Percentiles rank a stretch among this genome's conserved stretches.
Evolutionary conservation across 2,888 invertebrate genomes (phyloP).

Genomic region (Cecidostiba fungosa): DNA sequence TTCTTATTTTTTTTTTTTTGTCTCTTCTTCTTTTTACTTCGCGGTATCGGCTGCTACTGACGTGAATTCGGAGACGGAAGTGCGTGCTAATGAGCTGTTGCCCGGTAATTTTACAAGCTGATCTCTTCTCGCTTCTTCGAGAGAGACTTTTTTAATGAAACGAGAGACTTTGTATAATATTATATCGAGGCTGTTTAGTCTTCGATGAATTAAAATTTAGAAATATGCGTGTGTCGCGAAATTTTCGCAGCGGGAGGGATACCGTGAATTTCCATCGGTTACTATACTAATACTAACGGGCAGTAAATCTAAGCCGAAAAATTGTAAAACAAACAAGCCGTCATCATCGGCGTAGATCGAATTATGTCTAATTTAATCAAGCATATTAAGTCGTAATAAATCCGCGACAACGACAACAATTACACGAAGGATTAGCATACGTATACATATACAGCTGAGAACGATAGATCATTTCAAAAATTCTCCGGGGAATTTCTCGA

Average conservation of each 20-base stretch:
- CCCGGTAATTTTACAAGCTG: conserved; percentile 55
- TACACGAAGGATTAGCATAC: neutral
- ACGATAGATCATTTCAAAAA: conserved; percentile 4
- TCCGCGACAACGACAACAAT: neutral
- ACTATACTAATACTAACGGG: neutral
- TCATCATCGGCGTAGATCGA: neutral
- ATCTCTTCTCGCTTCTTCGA: conserved; percentile 9
- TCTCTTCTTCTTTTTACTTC: neutral
- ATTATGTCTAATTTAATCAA: neutral
- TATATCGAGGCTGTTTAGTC: too few species aligned
- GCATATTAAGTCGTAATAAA: neutral
- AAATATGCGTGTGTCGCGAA: neutral
- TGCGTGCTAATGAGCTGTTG: conserved; percentile 54
- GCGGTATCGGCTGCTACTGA: neutral
- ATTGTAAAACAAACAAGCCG: neutral
- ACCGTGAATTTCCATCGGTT: too few species aligned
- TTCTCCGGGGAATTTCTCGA: conserved; percentile 24
- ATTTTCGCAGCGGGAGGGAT: conserved; percentile 1
- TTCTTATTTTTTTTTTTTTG: neutral
- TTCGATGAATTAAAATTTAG: neutral
- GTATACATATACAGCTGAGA: neutral
- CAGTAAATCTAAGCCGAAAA: neutral
- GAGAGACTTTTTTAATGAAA: neutral
- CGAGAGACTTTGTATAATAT: neutral
- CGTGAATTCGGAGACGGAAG: conserved; percentile 19